Percentiles rank a stretch among this genome's conserved stretches.
These are phyloP conservation scores for Macrostomum lignano DNA, from an alignment of 1,140 invertebrate species.

Conservation along the genomic window DNA sequence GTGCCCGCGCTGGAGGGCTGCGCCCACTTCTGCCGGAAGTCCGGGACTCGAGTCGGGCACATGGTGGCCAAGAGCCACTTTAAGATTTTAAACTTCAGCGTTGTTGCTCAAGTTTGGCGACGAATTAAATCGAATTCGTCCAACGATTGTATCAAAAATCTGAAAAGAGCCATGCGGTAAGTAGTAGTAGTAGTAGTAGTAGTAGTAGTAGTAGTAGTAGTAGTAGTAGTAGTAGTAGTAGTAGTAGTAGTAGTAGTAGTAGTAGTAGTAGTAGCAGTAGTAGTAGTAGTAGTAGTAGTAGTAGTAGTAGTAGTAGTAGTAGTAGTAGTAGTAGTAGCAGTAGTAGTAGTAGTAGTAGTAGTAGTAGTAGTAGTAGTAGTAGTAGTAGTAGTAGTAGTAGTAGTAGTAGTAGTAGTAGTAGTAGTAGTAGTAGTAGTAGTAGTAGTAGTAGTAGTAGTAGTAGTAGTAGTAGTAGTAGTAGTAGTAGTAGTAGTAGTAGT, in stretches of 20 bases:
- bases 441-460: conserved; percentile 6
- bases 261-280: conserved; percentile 10
- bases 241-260: conserved; percentile 9
- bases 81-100: no score
- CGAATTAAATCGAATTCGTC: no score
- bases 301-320: conserved; percentile 8
- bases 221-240: conserved; percentile 7
- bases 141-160: conserved; percentile 8
- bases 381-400: conserved; percentile 9
- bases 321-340: conserved; percentile 9
- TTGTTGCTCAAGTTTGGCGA: no score
- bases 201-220: conserved; percentile 8
- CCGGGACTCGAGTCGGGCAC: no score
- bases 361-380: conserved; percentile 9
- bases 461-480: conserved; percentile 4
- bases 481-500: conserved; percentile 6
- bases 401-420: conserved; percentile 9
- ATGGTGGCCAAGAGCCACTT: no score
- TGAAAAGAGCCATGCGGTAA: conserved; percentile 3
- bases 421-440: conserved; percentile 9
- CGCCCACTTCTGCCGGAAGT: no score
- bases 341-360: conserved; percentile 9
- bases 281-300: conserved; percentile 6
- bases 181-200: conserved; percentile 7
- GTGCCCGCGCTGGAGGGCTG: no score